These are phyloP conservation scores for Ectemnius cavifrons DNA, from an alignment of 2,888 invertebrate genomes.

Conservation along the genomic window DNA sequence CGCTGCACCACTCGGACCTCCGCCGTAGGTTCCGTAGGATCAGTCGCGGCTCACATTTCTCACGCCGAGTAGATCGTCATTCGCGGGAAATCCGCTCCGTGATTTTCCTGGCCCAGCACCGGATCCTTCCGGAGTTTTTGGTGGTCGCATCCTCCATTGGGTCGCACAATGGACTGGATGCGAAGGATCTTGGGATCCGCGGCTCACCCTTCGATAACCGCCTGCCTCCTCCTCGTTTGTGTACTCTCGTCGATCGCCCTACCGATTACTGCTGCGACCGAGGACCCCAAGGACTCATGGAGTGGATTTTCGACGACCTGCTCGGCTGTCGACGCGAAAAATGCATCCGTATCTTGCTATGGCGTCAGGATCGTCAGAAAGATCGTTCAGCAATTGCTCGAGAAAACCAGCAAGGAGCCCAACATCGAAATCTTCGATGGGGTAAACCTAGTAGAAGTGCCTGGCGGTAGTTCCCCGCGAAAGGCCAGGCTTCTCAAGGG, in stretches of 20 bases:
- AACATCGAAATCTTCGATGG: slow-evolving; percentile 83
- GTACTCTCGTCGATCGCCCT: slow-evolving; percentile 25
- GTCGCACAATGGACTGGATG: slow-evolving; percentile 37
- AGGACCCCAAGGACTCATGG: slow-evolving; percentile 56
- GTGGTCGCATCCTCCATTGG: too few species aligned
- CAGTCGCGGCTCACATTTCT: slow-evolving; percentile 21
- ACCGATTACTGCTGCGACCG: slow-evolving; percentile 7
- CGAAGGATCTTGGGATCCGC: neutral
- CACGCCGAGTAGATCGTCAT: neutral
- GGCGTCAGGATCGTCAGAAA: slow-evolving; percentile 79
- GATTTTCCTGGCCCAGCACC: neutral
- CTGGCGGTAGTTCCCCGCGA: slow-evolving; percentile 78
- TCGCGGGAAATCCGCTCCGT: slow-evolving; percentile 1
- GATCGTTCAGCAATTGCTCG: slow-evolving; percentile 80
- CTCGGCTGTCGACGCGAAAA: slow-evolving; percentile 64
- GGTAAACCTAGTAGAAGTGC: slow-evolving; percentile 82
- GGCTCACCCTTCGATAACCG: slow-evolving; percentile 17
- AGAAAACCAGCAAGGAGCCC: slow-evolving; percentile 78
- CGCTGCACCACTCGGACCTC: slow-evolving; percentile 65
- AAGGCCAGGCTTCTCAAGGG: slow-evolving; percentile 76
- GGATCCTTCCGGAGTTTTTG: slow-evolving; percentile 1
- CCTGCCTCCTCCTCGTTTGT: slow-evolving; percentile 32
- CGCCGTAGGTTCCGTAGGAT: slow-evolving; percentile 63
- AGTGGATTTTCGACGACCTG: slow-evolving; percentile 61
- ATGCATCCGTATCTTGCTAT: slow-evolving; percentile 78